Evolutionary conservation across 2,797 vertebrate genomes (phyloP).

Genomic region (Molossus alvarezi): DNA sequence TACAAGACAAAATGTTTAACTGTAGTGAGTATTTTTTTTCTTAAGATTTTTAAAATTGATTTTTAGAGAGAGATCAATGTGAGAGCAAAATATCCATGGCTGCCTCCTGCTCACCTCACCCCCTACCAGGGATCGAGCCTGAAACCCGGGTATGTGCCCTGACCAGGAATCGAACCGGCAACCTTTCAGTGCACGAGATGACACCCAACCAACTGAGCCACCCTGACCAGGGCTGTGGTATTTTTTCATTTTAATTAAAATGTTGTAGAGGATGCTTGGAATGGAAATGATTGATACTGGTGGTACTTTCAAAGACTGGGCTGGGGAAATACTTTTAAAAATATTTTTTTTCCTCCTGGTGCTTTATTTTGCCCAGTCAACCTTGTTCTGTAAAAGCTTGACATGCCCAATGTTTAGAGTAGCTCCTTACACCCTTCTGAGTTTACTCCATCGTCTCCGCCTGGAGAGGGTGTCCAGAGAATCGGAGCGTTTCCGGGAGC

Average conservation of each 20-base stretch:
- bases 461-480: background rate
- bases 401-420: background rate
- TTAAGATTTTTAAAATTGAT: background rate
- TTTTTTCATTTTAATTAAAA: slow-evolving; percentile 53
- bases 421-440: background rate
- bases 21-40: slow-evolving; percentile 7
- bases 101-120: too few species aligned
- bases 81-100: background rate
- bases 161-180: background rate
- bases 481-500: background rate
- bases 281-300: background rate
- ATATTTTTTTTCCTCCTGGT: background rate
- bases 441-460: background rate
- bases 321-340: background rate
- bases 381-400: background rate
- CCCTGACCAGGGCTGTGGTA: background rate
- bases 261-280: background rate
- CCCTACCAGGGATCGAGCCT: background rate
- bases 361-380: background rate
- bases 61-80: background rate
- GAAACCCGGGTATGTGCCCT: background rate
- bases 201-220: background rate
- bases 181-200: background rate
- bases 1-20: slow-evolving; percentile 48
- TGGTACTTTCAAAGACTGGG: background rate